Base-by-base conservation (phyloP, 2,113 vertebrate genomes). In the Trinectes maculatus region DNA sequence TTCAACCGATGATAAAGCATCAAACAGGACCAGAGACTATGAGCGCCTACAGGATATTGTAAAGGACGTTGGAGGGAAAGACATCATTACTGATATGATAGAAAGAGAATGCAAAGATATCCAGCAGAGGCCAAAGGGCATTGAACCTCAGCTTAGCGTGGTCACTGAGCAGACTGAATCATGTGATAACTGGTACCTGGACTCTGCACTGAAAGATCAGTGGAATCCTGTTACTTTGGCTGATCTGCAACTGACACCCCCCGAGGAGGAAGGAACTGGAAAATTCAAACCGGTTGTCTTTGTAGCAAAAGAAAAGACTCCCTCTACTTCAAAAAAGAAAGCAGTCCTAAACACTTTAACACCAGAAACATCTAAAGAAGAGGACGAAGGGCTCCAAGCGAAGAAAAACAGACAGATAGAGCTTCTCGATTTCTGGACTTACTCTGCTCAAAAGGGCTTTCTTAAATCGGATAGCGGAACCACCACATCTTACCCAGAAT, bases 11-110 rank as follows among this genome's bases (percentile, higher is more conserved):
- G 76, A 54, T 53, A 91, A 91, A 68, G 47, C 75, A 0, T 95
- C 94, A 93, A 94, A 87, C 82, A 90, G 92, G 61, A 80, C 82
- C 67, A 91, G 93, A 40, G 91, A 91, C 12, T 56, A 68, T 48
- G 76, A 62, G 29, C 86, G 86, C 37, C 77, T 76, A 3, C 71
- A 42, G 60, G 86, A 74, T 69, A 67, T 80, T 66, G 5, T 80
- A 16, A 79, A 89, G 15, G 67, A 71, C 5, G 25, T 53, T 42
- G 54, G 33, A 49, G 24, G 16, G 22, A 65, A 76, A 47, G 65
- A 79, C 21, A 57, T 44, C 15, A 43, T 65, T 1, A 3, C 18
- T 52, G 53, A 79, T 2, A 24, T 54, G 9, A 68, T 25, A 39
- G 74, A 77, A 31, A 60, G 2, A 25, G 53, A 77, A 64, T 73